Conservation (phyloP, 2,888 invertebrate species). For the Cetonia aurata region DNA sequence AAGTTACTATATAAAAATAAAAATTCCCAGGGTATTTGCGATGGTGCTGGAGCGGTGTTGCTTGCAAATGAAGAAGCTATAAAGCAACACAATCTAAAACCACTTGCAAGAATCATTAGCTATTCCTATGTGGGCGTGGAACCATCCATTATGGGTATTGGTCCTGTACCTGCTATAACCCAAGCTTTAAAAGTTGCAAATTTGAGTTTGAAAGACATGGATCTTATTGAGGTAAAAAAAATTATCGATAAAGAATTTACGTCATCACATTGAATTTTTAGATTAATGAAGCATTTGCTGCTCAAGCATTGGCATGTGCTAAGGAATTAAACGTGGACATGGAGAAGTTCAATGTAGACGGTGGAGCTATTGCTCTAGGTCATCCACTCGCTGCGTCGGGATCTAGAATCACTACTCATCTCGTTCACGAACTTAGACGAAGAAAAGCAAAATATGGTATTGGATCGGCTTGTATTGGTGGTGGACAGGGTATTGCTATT, state of each 20-base stretch:
- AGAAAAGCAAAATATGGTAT: conserved; percentile 88
- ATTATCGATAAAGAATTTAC: neutral
- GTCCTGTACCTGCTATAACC: conserved; percentile 94
- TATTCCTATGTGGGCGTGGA: conserved; percentile 96
- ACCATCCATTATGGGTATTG: conserved; percentile 98
- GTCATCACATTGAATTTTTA: conserved; percentile 61
- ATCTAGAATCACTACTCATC: conserved; percentile 89
- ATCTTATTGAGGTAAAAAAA: conserved; percentile 87
- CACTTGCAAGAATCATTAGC: conserved; percentile 90
- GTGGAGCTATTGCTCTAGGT: conserved; percentile 97
- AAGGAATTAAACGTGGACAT: conserved; percentile 89
- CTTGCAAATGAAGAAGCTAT: conserved; percentile 93
- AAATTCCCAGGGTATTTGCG: conserved; percentile 87
- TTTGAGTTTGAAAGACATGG: conserved; percentile 86
- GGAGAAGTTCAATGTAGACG: conserved; percentile 92
- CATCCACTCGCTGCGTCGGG: conserved; percentile 98
- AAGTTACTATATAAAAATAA: neutral
- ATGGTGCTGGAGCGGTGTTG: conserved; percentile 95
- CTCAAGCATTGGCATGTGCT: conserved; percentile 93
- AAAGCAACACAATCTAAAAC: conserved; percentile 83
- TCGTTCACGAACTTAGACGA: conserved; percentile 92
- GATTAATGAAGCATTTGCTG: conserved; percentile 99
- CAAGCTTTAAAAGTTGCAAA: conserved; percentile 85
- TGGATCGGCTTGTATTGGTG: conserved; percentile 98
- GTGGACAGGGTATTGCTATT: conserved; percentile 97